Conservation (phyloP, 2,888 invertebrate genomes). For the Rhyacophila evoluta region DNA sequence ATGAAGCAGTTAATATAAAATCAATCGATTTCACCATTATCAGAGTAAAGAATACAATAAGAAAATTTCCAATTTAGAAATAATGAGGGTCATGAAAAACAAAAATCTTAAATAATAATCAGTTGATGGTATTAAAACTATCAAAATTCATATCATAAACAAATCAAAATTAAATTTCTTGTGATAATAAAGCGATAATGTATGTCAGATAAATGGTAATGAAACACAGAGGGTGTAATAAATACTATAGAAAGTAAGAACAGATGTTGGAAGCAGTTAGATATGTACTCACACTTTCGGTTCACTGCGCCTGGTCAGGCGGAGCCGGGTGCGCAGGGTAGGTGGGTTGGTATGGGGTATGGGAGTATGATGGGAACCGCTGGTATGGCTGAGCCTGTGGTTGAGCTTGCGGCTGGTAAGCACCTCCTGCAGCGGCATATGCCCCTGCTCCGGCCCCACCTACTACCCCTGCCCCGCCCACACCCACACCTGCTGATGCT, state of each 20-base stretch:
- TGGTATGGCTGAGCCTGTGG: slow-evolving; percentile 7
- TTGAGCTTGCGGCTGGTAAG: slow-evolving; percentile 30
- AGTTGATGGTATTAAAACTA: too few species aligned
- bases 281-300: not conserved
- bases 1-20: too few species aligned
- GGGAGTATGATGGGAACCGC: not conserved
- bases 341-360: slow-evolving; percentile 3
- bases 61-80: too few species aligned
- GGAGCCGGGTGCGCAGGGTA: slow-evolving; percentile 5
- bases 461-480: slow-evolving; percentile 49
- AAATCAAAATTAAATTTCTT: too few species aligned
- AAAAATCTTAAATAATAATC: too few species aligned
- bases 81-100: too few species aligned
- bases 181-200: not conserved
- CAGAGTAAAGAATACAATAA: too few species aligned
- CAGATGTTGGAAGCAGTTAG: too few species aligned
- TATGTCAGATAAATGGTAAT: not conserved
- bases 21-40: too few species aligned
- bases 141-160: too few species aligned
- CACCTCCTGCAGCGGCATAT: slow-evolving; percentile 26
- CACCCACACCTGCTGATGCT: slow-evolving; percentile 31
- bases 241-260: not conserved
- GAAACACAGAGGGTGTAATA: not conserved
- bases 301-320: slow-evolving; percentile 7
- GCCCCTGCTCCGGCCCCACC: slow-evolving; percentile 55